Evolutionary conservation across 1,140 invertebrate species (phyloP).

Genomic region (Coelopa frigida): DNA sequence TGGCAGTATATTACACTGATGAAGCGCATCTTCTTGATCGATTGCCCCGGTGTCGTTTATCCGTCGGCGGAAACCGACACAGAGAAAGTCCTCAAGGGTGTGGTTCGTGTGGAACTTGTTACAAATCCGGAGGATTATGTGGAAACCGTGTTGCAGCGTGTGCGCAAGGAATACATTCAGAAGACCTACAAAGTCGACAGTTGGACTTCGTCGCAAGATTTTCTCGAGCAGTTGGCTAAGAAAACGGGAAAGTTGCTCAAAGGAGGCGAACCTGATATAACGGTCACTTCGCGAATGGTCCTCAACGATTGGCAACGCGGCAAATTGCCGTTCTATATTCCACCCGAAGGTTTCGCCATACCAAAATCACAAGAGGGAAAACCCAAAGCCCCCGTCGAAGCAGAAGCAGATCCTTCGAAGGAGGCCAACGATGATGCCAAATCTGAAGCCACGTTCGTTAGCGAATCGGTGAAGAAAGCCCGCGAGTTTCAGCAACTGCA

Average conservation of each 20-base stretch:
- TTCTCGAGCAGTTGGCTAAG: constrained; percentile 84
- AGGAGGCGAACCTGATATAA: constrained; percentile 91
- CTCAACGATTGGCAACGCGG: constrained; percentile 99
- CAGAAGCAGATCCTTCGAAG: constrained; percentile 14
- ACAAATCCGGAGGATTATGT: constrained; percentile 95
- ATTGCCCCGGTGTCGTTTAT: constrained; percentile 98
- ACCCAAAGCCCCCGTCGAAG: constrained; percentile 12
- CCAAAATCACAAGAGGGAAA: constrained; percentile 45
- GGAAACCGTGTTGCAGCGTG: constrained; percentile 73
- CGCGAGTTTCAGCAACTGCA: constrained; percentile 50
- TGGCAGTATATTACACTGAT: constrained; percentile 99
- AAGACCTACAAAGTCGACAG: constrained; percentile 85
- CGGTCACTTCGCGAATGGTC: constrained; percentile 85
- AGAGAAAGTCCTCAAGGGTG: constrained; percentile 93
- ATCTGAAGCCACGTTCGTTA: constrained; percentile 34
- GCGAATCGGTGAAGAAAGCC: constrained; percentile 38
- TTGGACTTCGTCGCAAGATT: constrained; percentile 78
- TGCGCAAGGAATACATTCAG: constrained; percentile 80
- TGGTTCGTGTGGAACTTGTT: constrained; percentile 92
- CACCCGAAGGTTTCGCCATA: constrained; percentile 69
- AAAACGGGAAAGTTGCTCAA: constrained; percentile 87
- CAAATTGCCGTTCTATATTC: constrained; percentile 89
- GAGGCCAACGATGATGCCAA: constrained; percentile 26
- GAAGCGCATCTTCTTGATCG: constrained; percentile 94
- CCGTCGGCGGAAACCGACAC: constrained; percentile 85